Evolutionary conservation across 2,888 invertebrate genomes (phyloP).

Genomic region (Fragum fragum): DNA sequence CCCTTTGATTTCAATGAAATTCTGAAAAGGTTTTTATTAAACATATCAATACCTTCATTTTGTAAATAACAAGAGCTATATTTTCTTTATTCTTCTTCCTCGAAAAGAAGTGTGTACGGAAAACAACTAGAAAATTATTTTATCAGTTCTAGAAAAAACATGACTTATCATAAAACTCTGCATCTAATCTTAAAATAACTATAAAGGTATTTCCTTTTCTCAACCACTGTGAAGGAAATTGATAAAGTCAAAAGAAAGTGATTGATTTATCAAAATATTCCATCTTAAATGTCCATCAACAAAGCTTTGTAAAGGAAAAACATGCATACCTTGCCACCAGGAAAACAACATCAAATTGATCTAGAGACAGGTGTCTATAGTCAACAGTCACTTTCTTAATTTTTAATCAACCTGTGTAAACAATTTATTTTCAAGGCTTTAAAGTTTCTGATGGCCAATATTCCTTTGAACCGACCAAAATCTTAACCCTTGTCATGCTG

Average conservation of each 20-base stretch:
- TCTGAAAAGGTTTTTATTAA: no score
- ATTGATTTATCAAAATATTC: conserved; percentile 3
- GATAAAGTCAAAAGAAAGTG: conserved; percentile 3
- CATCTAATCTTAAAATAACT: not conserved
- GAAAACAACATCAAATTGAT: conserved; percentile 4
- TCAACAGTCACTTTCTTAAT: not conserved
- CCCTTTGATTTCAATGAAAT: no score
- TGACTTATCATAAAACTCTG: not conserved
- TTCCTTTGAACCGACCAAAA: not conserved
- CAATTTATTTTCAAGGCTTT: conserved; percentile 24
- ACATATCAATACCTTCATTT: no score
- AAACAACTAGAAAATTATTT: no score
- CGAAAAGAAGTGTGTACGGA: no score
- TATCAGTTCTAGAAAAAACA: not conserved
- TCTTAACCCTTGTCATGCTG: no score
- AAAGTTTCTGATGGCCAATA: conserved; percentile 7
- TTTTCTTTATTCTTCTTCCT: no score
- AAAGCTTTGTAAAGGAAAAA: not conserved
- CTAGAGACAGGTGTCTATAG: conserved; percentile 12
- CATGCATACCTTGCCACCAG: not conserved
- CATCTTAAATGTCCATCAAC: conserved; percentile 14
- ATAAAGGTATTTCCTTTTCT: not conserved
- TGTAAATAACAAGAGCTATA: no score
- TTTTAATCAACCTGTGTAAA: conserved; percentile 28
- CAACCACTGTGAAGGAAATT: not conserved